Conservation (phyloP, 2,797 vertebrate genomes). For the Xiphophorus birchmanni region DNA sequence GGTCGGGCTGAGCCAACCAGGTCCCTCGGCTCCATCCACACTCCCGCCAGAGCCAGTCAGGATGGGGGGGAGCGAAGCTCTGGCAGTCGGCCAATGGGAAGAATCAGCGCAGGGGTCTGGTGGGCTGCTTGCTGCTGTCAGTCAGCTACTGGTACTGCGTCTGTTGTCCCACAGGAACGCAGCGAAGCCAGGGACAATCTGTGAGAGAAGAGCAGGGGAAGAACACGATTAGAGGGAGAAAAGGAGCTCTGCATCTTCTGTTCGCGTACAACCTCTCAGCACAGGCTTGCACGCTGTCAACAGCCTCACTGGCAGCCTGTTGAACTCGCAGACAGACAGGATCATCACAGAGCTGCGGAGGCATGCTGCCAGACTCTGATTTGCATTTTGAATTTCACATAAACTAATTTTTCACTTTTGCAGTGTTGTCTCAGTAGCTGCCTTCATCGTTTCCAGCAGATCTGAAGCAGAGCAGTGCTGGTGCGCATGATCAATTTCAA, state of each 20-base stretch:
- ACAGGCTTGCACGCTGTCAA: constrained; percentile 46
- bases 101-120: constrained; percentile 55
- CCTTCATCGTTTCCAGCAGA: constrained; percentile 29
- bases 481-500: constrained; percentile 58
- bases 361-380: constrained; percentile 46
- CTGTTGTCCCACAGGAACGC: constrained; percentile 75
- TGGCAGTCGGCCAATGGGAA: constrained; percentile 72
- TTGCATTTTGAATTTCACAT: constrained; percentile 54
- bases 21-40: constrained; percentile 95
- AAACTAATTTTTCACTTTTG: constrained; percentile 38
- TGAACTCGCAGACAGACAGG: constrained; percentile 42
- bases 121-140: constrained; percentile 51
- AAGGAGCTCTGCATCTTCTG: constrained; percentile 20
- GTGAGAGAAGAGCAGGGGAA: constrained; percentile 61
- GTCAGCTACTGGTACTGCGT: constrained; percentile 73
- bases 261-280: constrained; percentile 36
- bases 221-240: constrained; percentile 50
- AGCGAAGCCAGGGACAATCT: constrained; percentile 82
- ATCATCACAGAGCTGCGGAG: constrained; percentile 49
- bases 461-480: constrained; percentile 44
- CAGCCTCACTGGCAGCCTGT: constrained; percentile 46
- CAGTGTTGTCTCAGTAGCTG: constrained; percentile 20
- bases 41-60: constrained; percentile 78
- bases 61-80: constrained; percentile 66
- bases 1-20: constrained; percentile 86